Base-by-base conservation (phyloP, 1,140 invertebrate genomes). In the Zaprionus gabonicus region DNA sequence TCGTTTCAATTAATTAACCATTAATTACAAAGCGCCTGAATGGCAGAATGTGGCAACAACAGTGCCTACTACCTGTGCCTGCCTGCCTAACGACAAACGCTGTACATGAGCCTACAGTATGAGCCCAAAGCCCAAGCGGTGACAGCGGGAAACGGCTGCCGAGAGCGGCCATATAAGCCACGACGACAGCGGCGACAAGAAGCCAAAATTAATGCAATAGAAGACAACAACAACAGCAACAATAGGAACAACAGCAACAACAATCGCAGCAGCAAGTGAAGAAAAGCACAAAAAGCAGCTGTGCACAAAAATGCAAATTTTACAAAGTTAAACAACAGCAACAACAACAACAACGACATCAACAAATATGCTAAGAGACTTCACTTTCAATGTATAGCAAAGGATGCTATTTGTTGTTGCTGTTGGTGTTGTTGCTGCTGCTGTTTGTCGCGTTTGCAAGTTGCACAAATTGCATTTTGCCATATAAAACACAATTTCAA, bases 1-100 rank as follows among this genome's bases (percentile, higher is more conserved):
- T 88, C 85, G 85, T 90, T 90, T 90, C 86, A 90, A 90, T 90
- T 90, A 90, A 90, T 90, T 90, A 90, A 90, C 81, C 85, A 90
- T 90, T 90, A 90, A 90, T 90, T 90, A 90, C 85, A 90, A 85
- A 90, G 86, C 82, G 85, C 79, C 86, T 85, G 76, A 84, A 74
- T 78, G 80, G 85, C 82, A 90, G 82, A 90, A 90, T 90, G 85
- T 91, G 86, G 85, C 87, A 90, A 90, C 82, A 84, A n/a, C 41
- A 46, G 41, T 46, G 41, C 41, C 41, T 46, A 46, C 41, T 46
- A 46, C 41, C 41, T 46, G 36, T 63, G 59, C 57, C 23, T 59
- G 74, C 59, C 15, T 44, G 41, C 6, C 34, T 74, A 90, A 90
- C 84, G 84, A 88, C 81, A 88, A 88, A 83, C 83, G 84, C 84